These are phyloP conservation scores for Indicator indicator DNA, from an alignment of 2,113 vertebrate genomes.

Conservation along the genomic window DNA sequence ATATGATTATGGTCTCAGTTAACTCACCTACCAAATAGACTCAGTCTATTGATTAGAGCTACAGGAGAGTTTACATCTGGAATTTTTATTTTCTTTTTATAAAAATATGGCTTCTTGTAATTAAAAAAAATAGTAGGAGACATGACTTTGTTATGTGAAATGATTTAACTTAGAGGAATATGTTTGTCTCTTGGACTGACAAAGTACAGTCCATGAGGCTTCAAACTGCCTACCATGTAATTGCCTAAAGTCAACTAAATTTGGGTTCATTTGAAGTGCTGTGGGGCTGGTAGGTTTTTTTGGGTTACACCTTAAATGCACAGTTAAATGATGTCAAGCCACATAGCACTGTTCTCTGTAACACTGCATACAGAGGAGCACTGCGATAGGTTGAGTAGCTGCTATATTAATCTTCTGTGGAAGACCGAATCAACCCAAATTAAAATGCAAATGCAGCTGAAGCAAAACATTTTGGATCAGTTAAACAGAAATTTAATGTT, in stretches of 20 bases:
- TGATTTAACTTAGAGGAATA: not conserved
- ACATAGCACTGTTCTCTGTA: rapidly evolving
- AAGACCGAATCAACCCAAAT: not conserved
- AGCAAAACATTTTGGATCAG: not conserved
- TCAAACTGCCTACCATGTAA: not conserved
- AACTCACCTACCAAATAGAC: not conserved
- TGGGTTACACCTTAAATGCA: not conserved
- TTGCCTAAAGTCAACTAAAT: not conserved
- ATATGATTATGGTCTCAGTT: not conserved
- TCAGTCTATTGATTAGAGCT: not conserved
- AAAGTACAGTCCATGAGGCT: not conserved
- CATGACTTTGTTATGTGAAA: not conserved
- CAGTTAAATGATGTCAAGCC: not conserved
- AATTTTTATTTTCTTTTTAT: not conserved
- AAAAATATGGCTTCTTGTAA: not conserved
- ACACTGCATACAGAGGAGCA: rapidly evolving
- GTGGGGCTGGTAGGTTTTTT: too few species aligned
- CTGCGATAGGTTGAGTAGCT: not conserved
- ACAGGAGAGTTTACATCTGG: not conserved
- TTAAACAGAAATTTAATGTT: not conserved
- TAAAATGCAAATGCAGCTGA: not conserved
- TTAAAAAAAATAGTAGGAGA: not conserved
- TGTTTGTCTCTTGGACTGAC: not conserved
- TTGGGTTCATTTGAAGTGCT: not conserved
- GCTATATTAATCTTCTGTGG: not conserved